Evolutionary conservation across 2,888 invertebrate species (phyloP).

Genomic region (Adelphocoris suturalis): DNA sequence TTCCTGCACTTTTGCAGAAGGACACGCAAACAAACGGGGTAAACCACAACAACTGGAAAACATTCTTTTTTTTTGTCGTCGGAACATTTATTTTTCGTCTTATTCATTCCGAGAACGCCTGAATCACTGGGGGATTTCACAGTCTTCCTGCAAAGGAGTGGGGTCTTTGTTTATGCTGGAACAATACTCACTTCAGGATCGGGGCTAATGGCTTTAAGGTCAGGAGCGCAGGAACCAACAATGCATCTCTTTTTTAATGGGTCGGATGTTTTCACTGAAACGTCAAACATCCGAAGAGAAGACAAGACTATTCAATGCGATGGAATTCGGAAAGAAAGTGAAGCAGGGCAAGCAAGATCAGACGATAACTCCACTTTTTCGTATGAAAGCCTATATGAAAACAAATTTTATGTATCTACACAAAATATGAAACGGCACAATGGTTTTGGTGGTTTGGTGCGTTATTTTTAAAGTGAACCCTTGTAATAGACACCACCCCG

Average conservation of each 20-base stretch:
- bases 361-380: no score
- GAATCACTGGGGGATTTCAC: conserved; percentile 33
- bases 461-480: no score
- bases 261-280: conserved; percentile 31
- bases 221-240: conserved; percentile 38
- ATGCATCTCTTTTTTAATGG: conserved; percentile 21
- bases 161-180: conserved; percentile 55
- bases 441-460: no score
- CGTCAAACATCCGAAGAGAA: background rate
- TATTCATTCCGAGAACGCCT: conserved; percentile 9
- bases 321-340: no score
- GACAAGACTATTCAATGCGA: background rate
- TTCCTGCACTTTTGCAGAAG: background rate
- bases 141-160: background rate
- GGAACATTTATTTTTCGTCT: background rate
- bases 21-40: background rate
- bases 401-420: no score
- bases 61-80: background rate
- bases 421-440: no score
- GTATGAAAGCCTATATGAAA: no score
- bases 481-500: no score
- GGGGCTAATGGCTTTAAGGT: conserved; percentile 60
- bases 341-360: no score
- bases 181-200: conserved; percentile 33
- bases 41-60: background rate